phyloP scores from a whole-genome alignment of 2,888 invertebrate genomes.

The Eristalis tenax region DNA sequence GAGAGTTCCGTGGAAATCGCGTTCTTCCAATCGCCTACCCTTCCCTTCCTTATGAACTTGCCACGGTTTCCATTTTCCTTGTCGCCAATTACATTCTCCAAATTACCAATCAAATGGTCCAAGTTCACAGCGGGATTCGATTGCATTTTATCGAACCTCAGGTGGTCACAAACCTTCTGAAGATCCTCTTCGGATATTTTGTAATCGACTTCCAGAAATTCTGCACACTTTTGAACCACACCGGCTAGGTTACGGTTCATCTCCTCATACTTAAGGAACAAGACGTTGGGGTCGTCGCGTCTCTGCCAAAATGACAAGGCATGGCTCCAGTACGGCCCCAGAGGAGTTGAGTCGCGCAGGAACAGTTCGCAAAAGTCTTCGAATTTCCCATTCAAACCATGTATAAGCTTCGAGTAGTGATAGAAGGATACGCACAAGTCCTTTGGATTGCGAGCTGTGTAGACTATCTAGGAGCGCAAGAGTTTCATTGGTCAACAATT shows the following conservation, averaged over 20 bases:
- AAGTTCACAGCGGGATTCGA: constrained; percentile 90
- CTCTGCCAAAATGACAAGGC: constrained; percentile 87
- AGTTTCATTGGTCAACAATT: not conserved
- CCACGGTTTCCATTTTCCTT: constrained; percentile 79
- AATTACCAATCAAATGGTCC: constrained; percentile 83
- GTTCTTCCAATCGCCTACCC: constrained; percentile 89
- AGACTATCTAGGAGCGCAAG: constrained; percentile 86
- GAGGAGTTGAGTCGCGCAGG: constrained; percentile 85
- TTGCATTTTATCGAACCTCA: constrained; percentile 92
- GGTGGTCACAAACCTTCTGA: constrained; percentile 86
- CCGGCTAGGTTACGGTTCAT: constrained; percentile 88
- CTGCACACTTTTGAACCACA: constrained; percentile 86
- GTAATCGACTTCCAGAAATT: constrained; percentile 83
- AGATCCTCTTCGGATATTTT: constrained; percentile 86
- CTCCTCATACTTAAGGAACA: constrained; percentile 91
- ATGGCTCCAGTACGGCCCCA: constrained; percentile 86
- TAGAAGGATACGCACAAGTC: constrained; percentile 95
- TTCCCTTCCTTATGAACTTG: constrained; percentile 89
- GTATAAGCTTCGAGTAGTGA: constrained; percentile 89
- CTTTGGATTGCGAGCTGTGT: constrained; percentile 93
- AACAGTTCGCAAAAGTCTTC: constrained; percentile 90
- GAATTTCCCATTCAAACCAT: constrained; percentile 85
- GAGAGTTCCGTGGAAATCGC: constrained; percentile 89
- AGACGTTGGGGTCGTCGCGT: constrained; percentile 86
- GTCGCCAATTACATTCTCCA: constrained; percentile 43